phyloP scores from a whole-genome alignment of 2,888 invertebrate genomes.

The Rugalucina vietnamica region DNA sequence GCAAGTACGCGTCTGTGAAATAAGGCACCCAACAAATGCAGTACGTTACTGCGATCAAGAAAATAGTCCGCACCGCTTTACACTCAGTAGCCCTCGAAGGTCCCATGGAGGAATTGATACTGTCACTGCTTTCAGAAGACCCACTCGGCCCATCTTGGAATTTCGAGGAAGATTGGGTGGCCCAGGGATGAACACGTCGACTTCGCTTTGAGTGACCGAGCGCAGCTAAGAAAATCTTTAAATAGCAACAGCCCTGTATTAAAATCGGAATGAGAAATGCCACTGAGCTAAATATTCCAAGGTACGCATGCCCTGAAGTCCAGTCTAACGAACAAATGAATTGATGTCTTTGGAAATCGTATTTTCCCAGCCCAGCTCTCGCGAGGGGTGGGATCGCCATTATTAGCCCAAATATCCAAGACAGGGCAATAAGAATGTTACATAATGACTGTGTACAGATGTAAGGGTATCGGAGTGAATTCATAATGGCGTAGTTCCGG shows the following conservation, averaged over 20 bases:
- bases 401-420: slow-evolving; percentile 65
- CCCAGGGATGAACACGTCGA: slow-evolving; percentile 62
- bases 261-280: slow-evolving; percentile 63
- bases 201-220: slow-evolving; percentile 68
- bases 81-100: slow-evolving; percentile 57
- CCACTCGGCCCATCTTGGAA: slow-evolving; percentile 36
- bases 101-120: slow-evolving; percentile 4
- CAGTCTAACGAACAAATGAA: slow-evolving; percentile 67
- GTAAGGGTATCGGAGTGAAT: slow-evolving; percentile 72
- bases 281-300: slow-evolving; percentile 47
- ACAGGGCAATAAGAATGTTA: slow-evolving; percentile 53
- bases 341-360: slow-evolving; percentile 59
- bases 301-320: slow-evolving; percentile 43
- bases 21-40: slow-evolving; percentile 72
- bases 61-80: slow-evolving; percentile 73
- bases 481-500: slow-evolving; percentile 74
- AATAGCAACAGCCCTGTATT: slow-evolving; percentile 68
- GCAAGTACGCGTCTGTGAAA: slow-evolving; percentile 52
- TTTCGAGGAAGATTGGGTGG: slow-evolving; percentile 27
- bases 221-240: slow-evolving; percentile 72
- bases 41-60: slow-evolving; percentile 68
- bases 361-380: slow-evolving; percentile 59
- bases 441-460: slow-evolving; percentile 69
- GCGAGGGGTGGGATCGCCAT: slow-evolving; percentile 68
- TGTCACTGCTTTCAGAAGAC: slow-evolving; percentile 50